Conservation (phyloP, 2,888 invertebrate species). For the Netelia melanura region DNA sequence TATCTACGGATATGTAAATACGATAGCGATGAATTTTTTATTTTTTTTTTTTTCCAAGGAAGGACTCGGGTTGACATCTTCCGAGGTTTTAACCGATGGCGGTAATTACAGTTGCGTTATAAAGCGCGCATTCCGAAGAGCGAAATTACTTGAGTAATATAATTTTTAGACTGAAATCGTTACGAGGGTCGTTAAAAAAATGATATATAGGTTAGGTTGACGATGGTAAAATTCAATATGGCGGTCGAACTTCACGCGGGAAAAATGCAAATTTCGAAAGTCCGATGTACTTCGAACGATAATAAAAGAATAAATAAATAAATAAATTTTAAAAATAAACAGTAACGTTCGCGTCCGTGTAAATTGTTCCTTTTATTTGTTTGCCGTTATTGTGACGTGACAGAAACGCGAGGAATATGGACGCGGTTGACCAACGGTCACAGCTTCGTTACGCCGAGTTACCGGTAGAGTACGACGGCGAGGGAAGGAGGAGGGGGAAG, state of each 20-base stretch:
- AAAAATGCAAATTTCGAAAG: too few species aligned
- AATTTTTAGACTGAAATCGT: too few species aligned
- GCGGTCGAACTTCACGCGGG: too few species aligned
- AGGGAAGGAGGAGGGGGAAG: background rate
- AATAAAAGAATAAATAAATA: background rate
- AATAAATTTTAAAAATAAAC: too few species aligned
- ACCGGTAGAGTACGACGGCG: background rate
- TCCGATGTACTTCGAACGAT: background rate
- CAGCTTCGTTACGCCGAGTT: background rate
- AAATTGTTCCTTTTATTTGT: background rate
- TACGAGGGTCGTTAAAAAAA: too few species aligned
- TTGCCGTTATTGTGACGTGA: background rate
- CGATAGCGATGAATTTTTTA: background rate
- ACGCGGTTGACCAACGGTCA: background rate
- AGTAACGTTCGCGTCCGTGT: background rate
- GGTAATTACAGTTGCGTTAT: background rate
- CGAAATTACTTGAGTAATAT: too few species aligned
- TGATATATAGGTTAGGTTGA: too few species aligned
- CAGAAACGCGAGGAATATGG: background rate
- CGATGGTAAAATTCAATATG: too few species aligned
- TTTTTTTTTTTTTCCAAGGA: background rate
- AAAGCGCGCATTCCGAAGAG: background rate
- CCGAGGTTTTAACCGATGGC: background rate
- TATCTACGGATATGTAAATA: background rate
- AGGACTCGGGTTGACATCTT: background rate